Evolutionary conservation across 2,888 invertebrate species (phyloP).

Genomic region (Phyto melanocephala): DNA sequence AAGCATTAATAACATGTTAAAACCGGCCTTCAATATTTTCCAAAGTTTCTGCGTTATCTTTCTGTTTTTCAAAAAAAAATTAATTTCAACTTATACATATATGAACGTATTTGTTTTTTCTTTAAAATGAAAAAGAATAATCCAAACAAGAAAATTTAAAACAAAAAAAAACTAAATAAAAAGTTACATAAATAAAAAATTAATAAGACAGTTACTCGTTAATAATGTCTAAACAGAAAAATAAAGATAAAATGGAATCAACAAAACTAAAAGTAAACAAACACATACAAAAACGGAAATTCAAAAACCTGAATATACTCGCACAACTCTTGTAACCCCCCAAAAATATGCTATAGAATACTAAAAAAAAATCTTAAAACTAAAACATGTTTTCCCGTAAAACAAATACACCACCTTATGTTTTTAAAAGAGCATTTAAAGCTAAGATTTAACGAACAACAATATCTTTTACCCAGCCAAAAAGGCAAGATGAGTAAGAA

Average conservation of each 20-base stretch:
- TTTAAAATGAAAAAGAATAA: neutral
- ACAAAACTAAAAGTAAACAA: neutral
- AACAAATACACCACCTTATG: too few species aligned
- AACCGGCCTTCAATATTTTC: too few species aligned
- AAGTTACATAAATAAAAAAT: conserved; percentile 22
- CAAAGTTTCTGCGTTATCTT: too few species aligned
- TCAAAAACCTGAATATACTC: neutral
- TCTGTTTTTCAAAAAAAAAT: too few species aligned
- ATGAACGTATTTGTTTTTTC: neutral
- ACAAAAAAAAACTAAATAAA: conserved; percentile 7
- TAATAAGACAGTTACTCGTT: conserved; percentile 32
- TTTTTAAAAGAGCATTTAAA: neutral
- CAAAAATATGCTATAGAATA: neutral
- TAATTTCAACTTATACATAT: neutral
- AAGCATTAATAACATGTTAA: too few species aligned
- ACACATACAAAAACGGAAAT: neutral
- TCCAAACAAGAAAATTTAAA: neutral
- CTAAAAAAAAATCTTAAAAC: neutral
- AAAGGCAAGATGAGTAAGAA: neutral
- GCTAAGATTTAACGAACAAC: neutral
- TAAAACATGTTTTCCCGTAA: neutral
- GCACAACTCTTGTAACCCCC: neutral
- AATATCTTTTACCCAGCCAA: neutral
- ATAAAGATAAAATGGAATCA: neutral
- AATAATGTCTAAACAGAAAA: conserved; percentile 5